Evolutionary conservation across 2,888 invertebrate species (phyloP), one percentile per base, ranked within the genome.

Genomic region (Crossocerus cetratus): DNA sequence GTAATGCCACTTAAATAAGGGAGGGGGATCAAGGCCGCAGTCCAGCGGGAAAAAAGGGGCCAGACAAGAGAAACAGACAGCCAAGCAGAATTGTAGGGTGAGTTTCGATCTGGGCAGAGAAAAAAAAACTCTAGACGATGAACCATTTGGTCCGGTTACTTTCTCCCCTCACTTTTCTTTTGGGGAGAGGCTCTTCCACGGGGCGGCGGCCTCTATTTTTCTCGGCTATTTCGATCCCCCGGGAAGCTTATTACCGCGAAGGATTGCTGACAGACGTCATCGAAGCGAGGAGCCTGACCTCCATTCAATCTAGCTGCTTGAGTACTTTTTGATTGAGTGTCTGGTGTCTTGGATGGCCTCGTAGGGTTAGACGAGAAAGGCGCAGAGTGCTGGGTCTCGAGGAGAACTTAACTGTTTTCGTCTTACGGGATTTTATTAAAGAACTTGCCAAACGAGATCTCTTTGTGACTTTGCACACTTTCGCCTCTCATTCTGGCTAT

Each of bases 1-100:
- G 72, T 72, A 72, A 74, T 64, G 64, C 61, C 72, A 63, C 67
- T 80, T 74, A 74, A 79, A 77, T 72, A 64, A 77, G 68, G 69
- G 69, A 68, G 69, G 61, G 70, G 66, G 70, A 74, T 76, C 79
- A 70, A 76, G 76, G 68, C 69, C 69, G 62, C 14, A 1, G 14
- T 16, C 49, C 49, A 49, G 13, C 16, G 49, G 16, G 49, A 49
- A 49, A 45, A 16, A 49, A 49, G 4, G 49, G 14, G 3, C 45
- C 3, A 2, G 32, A 1, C 32, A 32, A 32, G 32, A 32, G 32
- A 32, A 32, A 32, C 32, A 32, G 32, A 32, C 32, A 32, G 5
- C 0, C 32, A 11, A 32, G 11, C n/a, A 32, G 32, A 32, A n/a
- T n/a, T n/a, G n/a, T n/a, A n/a, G n/a, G n/a, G n/a, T n/a, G 32